phyloP scores from a whole-genome alignment of 1,140 invertebrate species.

The Phthorimaea operculella region DNA sequence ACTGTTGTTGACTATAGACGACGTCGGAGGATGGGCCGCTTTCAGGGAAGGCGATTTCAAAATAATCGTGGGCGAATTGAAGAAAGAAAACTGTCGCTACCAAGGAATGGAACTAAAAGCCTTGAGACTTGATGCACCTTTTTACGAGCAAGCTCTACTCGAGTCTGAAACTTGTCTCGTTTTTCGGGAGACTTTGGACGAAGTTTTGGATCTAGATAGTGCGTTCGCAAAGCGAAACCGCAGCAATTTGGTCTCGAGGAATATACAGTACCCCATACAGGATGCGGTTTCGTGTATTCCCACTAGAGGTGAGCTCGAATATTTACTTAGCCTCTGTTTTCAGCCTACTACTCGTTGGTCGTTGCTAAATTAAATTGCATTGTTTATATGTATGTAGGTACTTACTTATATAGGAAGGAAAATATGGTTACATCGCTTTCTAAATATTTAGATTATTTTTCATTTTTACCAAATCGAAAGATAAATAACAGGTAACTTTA shows the following conservation, averaged over 20 bases:
- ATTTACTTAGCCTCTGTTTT: not conserved
- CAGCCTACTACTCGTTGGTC: no score
- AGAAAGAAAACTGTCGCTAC: slow-evolving; percentile 16
- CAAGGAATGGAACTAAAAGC: slow-evolving; percentile 20
- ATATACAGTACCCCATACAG: not conserved
- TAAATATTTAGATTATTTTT: no score
- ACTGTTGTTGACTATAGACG: slow-evolving; percentile 63
- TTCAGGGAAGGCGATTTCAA: slow-evolving; percentile 32
- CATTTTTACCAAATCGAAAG: no score
- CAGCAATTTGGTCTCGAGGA: slow-evolving; percentile 7
- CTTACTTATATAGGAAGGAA: no score
- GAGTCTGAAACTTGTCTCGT: slow-evolving; percentile 21
- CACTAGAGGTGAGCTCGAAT: slow-evolving; percentile 16
- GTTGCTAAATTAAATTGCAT: not conserved
- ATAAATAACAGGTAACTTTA: no score
- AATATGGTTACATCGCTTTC: no score
- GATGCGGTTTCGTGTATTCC: slow-evolving; percentile 21
- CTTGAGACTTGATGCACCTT: slow-evolving; percentile 8
- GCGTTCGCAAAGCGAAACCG: slow-evolving; percentile 15
- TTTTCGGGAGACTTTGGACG: slow-evolving; percentile 24
- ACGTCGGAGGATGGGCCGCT: slow-evolving; percentile 24
- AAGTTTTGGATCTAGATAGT: slow-evolving; percentile 16
- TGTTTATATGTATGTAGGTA: not conserved
- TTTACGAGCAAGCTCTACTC: slow-evolving; percentile 21
- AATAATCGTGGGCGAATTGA: slow-evolving; percentile 29